Percentiles rank a stretch among this genome's conserved stretches.
These are phyloP conservation scores for Cosmia trapezina DNA, from an alignment of 2,888 invertebrate genomes.

Conservation along the genomic window DNA sequence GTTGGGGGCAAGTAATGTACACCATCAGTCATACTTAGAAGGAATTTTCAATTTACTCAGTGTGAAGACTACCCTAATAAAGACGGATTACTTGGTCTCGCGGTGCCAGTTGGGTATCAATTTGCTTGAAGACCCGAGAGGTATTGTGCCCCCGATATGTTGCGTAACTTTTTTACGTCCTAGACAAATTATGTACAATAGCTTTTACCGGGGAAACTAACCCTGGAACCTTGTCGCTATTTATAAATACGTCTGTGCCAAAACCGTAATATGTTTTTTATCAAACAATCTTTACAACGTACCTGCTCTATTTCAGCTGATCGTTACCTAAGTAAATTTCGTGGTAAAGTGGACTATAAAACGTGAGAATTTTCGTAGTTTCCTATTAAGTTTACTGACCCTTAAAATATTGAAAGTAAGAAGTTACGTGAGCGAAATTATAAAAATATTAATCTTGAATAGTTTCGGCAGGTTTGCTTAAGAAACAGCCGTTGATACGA, in stretches of 20 bases:
- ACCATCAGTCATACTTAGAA: slow-evolving; percentile 90
- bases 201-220: slow-evolving; percentile 47
- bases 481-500: slow-evolving; percentile 13
- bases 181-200: slow-evolving; percentile 62
- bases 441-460: slow-evolving; percentile 30
- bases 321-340: slow-evolving; percentile 62
- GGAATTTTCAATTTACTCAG: slow-evolving; percentile 88
- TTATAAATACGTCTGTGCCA: slow-evolving; percentile 60
- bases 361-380: slow-evolving; percentile 43
- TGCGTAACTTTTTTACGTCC: slow-evolving; percentile 57
- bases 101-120: slow-evolving; percentile 76
- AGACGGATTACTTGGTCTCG: slow-evolving; percentile 83
- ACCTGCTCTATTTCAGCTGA: slow-evolving; percentile 60
- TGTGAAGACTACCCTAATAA: slow-evolving; percentile 84
- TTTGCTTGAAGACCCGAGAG: slow-evolving; percentile 68
- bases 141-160: slow-evolving; percentile 58
- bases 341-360: slow-evolving; percentile 55
- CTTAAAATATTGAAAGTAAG: slow-evolving; percentile 37
- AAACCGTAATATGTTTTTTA: slow-evolving; percentile 64
- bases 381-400: slow-evolving; percentile 52
- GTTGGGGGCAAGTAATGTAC: slow-evolving; percentile 85
- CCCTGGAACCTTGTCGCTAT: slow-evolving; percentile 60
- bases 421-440: slow-evolving; percentile 25
- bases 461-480: not conserved
- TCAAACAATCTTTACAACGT: slow-evolving; percentile 65